phyloP scores from a whole-genome alignment of 1,140 invertebrate genomes.

The Phymastichus coffea region DNA sequence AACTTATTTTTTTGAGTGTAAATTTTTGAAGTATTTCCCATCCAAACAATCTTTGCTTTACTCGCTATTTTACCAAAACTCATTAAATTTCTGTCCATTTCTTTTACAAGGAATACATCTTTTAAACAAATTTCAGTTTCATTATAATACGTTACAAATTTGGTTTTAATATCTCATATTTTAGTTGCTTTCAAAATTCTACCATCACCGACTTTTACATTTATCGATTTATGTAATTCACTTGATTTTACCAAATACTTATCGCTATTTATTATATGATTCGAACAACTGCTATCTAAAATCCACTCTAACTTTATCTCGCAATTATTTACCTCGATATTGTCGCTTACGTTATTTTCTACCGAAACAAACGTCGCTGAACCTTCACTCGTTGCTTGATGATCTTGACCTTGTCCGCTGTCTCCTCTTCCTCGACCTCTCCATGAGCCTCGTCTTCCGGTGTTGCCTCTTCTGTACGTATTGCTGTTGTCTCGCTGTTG shows the following conservation, averaged over 20 bases:
- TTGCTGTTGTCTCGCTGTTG: no score
- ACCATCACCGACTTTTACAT: not conserved
- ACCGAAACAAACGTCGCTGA: not conserved
- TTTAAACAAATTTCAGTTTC: no score
- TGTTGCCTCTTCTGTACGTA: no score
- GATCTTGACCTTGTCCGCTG: not conserved
- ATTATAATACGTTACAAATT: conserved; percentile 16
- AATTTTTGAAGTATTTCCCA: conserved; percentile 23
- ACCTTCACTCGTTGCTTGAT: not conserved
- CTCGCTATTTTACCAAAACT: conserved; percentile 28
- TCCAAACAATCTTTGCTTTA: conserved; percentile 27
- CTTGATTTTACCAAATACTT: conserved; percentile 17
- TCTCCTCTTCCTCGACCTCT: not conserved
- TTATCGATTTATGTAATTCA: no score
- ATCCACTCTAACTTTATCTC: conserved; percentile 20
- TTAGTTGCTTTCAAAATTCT: not conserved
- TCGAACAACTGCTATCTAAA: conserved; percentile 26
- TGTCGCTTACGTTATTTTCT: conserved; percentile 5
- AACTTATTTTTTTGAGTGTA: conserved; percentile 22
- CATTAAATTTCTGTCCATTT: conserved; percentile 31
- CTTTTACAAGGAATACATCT: conserved; percentile 28
- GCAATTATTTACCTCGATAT: conserved; percentile 25
- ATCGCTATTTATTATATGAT: conserved; percentile 30
- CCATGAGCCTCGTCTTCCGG: not conserved
- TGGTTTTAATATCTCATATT: conserved; percentile 15